phyloP scores from a whole-genome alignment of 1,140 invertebrate species.

The Drosophila arizonae region DNA sequence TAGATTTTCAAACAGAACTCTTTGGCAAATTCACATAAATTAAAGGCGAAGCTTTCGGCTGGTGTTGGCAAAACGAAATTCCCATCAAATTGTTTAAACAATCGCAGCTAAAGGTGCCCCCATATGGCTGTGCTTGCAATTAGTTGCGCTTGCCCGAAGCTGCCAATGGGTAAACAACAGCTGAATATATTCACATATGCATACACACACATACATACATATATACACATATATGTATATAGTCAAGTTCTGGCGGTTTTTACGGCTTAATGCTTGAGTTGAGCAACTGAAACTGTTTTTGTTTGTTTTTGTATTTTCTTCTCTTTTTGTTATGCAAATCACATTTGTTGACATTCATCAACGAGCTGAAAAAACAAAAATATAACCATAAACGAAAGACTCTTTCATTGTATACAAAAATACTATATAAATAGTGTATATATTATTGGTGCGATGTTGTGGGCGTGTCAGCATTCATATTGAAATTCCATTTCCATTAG shows the following conservation, averaged over 20 bases:
- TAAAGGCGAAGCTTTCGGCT: constrained; percentile 1
- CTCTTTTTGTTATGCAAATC: constrained; percentile 71
- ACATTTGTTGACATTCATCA: constrained; percentile 44
- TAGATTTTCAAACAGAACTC: background rate
- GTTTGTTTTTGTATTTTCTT: too few relatives aligned
- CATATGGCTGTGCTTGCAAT: constrained; percentile 58
- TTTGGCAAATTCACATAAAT: constrained; percentile 38
- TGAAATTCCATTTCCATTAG: constrained; percentile 40
- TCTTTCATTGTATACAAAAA: background rate
- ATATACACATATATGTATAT: constrained; percentile 1
- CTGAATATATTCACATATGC: constrained; percentile 11
- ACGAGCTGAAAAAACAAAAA: constrained; percentile 14
- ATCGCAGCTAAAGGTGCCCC: constrained; percentile 49
- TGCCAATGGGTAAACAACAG: constrained; percentile 46
- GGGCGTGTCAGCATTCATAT: constrained; percentile 32
- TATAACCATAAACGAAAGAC: constrained; percentile 46
- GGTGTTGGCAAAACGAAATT: constrained; percentile 7
- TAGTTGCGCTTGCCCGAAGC: constrained; percentile 52
- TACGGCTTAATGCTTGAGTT: background rate
- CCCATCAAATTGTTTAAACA: constrained; percentile 54
- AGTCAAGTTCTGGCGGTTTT: background rate
- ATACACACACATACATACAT: background rate
- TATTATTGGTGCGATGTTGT: background rate
- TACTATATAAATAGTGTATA: background rate
- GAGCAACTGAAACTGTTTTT: background rate